These are phyloP conservation scores for Cosmia trapezina DNA, from an alignment of 2,888 invertebrate genomes.

Conservation along the genomic window DNA sequence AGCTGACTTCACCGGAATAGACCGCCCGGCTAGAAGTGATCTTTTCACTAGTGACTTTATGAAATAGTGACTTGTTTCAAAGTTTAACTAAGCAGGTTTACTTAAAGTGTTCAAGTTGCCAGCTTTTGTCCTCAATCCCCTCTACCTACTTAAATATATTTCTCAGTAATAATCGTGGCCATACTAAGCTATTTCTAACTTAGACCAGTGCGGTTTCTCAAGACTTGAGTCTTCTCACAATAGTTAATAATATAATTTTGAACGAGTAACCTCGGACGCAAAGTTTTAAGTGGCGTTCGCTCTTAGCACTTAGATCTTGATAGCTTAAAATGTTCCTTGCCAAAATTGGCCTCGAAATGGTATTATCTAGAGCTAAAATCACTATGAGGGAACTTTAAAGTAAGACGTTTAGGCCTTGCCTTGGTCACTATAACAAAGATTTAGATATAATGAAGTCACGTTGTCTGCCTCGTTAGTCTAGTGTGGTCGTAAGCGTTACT, in stretches of 20 bases:
- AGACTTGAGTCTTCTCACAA: conserved; percentile 44
- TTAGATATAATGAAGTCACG: background rate
- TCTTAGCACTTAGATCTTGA: conserved; percentile 55
- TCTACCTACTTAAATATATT: background rate
- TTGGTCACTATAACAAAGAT: background rate
- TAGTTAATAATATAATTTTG: conserved; percentile 54
- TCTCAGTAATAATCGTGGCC: conserved; percentile 4
- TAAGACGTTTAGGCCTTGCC: background rate
- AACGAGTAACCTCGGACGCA: conserved; percentile 42
- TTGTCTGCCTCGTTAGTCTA: background rate
- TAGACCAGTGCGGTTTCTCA: conserved; percentile 33
- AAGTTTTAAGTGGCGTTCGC: conserved; percentile 56
- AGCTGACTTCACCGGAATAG: background rate
- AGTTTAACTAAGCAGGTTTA: background rate
- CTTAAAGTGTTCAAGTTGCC: background rate
- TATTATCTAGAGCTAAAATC: conserved; percentile 41
- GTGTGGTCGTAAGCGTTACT: background rate
- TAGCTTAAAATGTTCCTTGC: conserved; percentile 48
- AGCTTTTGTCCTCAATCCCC: background rate
- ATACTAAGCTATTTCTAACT: conserved; percentile 38
- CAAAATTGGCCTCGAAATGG: conserved; percentile 46
- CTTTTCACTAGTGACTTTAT: background rate
- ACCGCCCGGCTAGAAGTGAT: background rate
- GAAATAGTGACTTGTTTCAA: background rate
- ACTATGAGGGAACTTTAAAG: conserved; percentile 15